Conservation (phyloP, 2,113 vertebrate species). For the Syngnathus floridae region DNA sequence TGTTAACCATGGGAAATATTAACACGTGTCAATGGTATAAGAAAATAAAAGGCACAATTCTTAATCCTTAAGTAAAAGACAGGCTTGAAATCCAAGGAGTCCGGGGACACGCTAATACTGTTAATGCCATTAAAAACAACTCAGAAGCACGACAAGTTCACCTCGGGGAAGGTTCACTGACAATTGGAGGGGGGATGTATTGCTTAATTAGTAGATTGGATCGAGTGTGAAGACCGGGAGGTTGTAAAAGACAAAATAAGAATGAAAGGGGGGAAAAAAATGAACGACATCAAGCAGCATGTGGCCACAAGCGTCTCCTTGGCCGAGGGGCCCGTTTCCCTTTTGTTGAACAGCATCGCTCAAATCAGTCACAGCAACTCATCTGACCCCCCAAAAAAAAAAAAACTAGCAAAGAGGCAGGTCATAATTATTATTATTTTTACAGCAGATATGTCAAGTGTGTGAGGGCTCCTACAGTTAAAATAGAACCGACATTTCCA, state of each 20-base stretch:
- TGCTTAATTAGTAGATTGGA: conserved; percentile 63
- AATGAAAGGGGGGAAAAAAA: conserved; percentile 24
- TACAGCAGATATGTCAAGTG: conserved; percentile 42
- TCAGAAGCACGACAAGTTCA: conserved; percentile 50
- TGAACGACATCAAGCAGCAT: conserved; percentile 68
- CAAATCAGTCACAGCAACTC: conserved; percentile 43
- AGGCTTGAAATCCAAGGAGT: conserved; percentile 71
- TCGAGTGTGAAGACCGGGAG: conserved; percentile 30
- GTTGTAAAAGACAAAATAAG: conserved; percentile 18
- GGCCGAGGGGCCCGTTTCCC: conserved; percentile 60
- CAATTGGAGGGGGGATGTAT: conserved; percentile 45
- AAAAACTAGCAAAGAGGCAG: conserved; percentile 1
- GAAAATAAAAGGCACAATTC: conserved; percentile 93
- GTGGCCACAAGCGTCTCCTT: conserved; percentile 43
- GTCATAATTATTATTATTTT: conserved; percentile 10
- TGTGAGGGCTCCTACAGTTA: conserved; percentile 16
- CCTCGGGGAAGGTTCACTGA: conserved; percentile 34
- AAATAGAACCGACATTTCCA: conserved; percentile 14
- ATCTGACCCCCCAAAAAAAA: conserved; percentile 12
- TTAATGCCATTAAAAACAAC: conserved; percentile 85
- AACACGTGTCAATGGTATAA: conserved; percentile 79
- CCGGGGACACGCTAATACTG: conserved; percentile 90
- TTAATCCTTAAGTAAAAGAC: conserved; percentile 65
- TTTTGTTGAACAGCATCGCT: conserved; percentile 39
- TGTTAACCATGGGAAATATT: conserved; percentile 79